Evolutionary conservation across 1,140 invertebrate genomes (phyloP).

Genomic region (Trachymyrmex septentrionalis): DNA sequence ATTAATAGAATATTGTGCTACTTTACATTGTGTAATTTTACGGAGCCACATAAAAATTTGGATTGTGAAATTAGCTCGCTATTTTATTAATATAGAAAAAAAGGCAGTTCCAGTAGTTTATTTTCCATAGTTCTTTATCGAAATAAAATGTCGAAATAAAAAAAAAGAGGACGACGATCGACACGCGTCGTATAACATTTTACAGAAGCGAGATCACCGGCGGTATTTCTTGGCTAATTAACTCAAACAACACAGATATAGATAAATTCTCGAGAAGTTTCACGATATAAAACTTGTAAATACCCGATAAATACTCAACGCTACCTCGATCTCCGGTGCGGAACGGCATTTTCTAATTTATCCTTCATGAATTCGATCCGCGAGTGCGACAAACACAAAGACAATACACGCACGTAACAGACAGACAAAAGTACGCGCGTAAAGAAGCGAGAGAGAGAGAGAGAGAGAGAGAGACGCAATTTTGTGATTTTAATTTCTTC

Average conservation of each 20-base stretch:
- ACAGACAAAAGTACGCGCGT: neutral
- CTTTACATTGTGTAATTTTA: too few relatives aligned
- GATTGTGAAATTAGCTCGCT: too few relatives aligned
- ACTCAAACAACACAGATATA: neutral
- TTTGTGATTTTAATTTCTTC: constrained; percentile 57
- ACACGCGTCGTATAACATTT: neutral
- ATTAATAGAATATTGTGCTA: too few relatives aligned
- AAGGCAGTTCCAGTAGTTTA: too few relatives aligned
- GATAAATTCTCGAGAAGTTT: neutral
- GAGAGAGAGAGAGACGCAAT: neutral
- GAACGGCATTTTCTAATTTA: constrained; percentile 33
- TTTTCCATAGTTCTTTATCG: too few relatives aligned
- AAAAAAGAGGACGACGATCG: neutral
- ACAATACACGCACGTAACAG: neutral
- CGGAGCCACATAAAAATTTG: too few relatives aligned
- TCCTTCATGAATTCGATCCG: neutral
- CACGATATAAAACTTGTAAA: neutral
- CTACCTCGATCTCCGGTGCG: neutral
- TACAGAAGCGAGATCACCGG: neutral
- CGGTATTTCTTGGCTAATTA: neutral
- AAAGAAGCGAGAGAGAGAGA: neutral
- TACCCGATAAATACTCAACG: constrained; percentile 2
- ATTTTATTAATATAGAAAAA: too few relatives aligned
- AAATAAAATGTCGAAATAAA: neutral
- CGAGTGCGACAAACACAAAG: neutral